Conservation (phyloP, 2,888 invertebrate species). For the Glomeris marginata region DNA sequence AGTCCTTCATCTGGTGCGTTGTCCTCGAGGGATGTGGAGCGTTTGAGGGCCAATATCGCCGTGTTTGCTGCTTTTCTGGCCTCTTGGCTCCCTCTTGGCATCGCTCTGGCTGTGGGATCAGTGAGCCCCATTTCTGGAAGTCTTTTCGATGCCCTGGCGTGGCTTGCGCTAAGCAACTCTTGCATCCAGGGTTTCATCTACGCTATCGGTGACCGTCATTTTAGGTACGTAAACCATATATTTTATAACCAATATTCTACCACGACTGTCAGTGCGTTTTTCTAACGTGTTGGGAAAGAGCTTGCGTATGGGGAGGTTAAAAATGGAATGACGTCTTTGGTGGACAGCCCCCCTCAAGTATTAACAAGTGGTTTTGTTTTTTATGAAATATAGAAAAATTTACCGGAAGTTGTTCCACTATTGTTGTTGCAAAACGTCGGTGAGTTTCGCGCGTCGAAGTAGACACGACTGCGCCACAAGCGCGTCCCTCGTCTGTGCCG, state of each 20-base stretch:
- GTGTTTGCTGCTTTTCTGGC: slow-evolving; percentile 46
- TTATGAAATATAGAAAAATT: slow-evolving; percentile 24
- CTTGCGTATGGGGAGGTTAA: too few relatives aligned
- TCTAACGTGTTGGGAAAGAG: too few relatives aligned
- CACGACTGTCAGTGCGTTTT: too few relatives aligned
- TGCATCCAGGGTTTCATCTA: slow-evolving; percentile 50
- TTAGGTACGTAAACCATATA: slow-evolving; percentile 40
- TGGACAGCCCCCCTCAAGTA: too few relatives aligned
- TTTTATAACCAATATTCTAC: too few relatives aligned
- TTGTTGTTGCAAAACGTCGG: slow-evolving; percentile 62
- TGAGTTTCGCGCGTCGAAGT: slow-evolving; percentile 38
- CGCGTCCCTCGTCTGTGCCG: too few relatives aligned
- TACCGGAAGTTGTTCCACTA: slow-evolving; percentile 60
- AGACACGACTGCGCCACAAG: too few relatives aligned
- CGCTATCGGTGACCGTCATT: slow-evolving; percentile 48
- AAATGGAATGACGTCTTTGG: too few relatives aligned
- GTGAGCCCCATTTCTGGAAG: slow-evolving; percentile 16
- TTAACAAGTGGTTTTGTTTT: too few relatives aligned
- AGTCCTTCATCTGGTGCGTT: slow-evolving; percentile 37
- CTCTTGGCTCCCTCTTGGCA: slow-evolving; percentile 53
- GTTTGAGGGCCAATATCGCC: slow-evolving; percentile 46
- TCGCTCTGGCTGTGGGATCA: slow-evolving; percentile 40
- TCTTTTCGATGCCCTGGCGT: slow-evolving; percentile 46
- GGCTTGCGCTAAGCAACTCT: slow-evolving; percentile 53
- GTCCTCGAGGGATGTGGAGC: slow-evolving; percentile 41